Percentiles rank a stretch among this genome's conserved stretches.
Conservation (phyloP, 1,140 invertebrate species). For the Branchinecta lynchi region DNA sequence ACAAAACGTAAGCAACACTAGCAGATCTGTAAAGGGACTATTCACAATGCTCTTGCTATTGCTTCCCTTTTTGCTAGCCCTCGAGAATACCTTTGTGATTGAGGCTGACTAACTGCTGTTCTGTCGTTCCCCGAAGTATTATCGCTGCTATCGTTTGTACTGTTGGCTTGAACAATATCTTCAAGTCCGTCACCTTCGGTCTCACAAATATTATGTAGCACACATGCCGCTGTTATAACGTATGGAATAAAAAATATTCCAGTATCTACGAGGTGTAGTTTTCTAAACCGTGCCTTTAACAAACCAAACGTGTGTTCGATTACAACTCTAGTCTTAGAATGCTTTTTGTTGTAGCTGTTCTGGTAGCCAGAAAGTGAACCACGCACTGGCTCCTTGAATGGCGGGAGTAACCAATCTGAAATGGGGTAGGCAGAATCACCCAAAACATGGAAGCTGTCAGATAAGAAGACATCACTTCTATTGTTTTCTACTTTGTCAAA, state of each 20-base stretch:
- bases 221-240: conserved; percentile 2
- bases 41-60: conserved; percentile 9
- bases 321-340: conserved; percentile 9
- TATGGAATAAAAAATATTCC: not conserved
- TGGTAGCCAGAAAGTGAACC: not conserved
- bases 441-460: not conserved
- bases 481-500: conserved; percentile 3
- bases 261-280: not conserved
- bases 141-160: not conserved
- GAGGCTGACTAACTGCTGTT: conserved; percentile 3
- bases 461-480: not conserved
- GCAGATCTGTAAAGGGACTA: not conserved
- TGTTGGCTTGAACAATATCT: not conserved
- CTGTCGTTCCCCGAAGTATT: not conserved
- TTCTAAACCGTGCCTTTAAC: conserved; percentile 9
- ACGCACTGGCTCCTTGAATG: conserved; percentile 4
- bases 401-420: not conserved
- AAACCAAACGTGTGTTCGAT: conserved; percentile 4
- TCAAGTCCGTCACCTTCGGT: conserved; percentile 11
- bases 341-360: conserved; percentile 2
- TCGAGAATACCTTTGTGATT: not conserved
- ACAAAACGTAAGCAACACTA: too few species aligned
- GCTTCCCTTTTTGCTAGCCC: conserved; percentile 7
- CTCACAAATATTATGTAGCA: not conserved
- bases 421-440: conserved; percentile 2